phyloP scores from a whole-genome alignment of 2,113 vertebrate species.

The Percopsis transmontana region DNA sequence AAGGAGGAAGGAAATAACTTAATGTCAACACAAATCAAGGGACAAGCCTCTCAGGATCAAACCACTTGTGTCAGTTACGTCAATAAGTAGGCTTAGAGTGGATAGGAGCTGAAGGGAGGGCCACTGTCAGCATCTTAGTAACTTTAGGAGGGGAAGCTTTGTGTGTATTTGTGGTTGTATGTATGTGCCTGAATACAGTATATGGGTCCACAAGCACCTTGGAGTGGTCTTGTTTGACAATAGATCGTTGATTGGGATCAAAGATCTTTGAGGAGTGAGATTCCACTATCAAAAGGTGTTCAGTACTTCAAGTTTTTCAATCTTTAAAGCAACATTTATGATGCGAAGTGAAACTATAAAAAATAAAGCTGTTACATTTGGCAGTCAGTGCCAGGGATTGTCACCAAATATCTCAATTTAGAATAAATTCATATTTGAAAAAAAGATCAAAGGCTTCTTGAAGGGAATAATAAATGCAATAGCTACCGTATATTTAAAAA shows the following conservation, averaged over 20 bases:
- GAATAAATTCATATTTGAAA: background rate
- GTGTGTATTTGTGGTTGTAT: conserved; percentile 9
- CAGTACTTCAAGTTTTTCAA: too few relatives aligned
- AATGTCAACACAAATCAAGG: conserved; percentile 31
- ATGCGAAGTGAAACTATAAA: too few relatives aligned
- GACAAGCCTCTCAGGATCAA: conserved; percentile 28
- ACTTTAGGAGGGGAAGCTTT: conserved; percentile 20
- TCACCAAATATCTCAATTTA: background rate
- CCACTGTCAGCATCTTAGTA: conserved; percentile 27
- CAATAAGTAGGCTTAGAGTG: conserved; percentile 25
- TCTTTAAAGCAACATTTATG: too few relatives aligned
- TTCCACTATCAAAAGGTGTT: too few relatives aligned
- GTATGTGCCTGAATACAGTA: background rate
- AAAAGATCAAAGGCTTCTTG: background rate
- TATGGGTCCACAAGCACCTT: background rate
- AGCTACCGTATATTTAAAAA: background rate
- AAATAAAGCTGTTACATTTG: too few relatives aligned
- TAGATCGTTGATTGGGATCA: too few relatives aligned
- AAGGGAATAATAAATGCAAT: background rate
- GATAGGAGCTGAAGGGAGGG: conserved; percentile 21
- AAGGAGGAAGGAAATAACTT: conserved; percentile 6
- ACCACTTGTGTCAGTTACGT: conserved; percentile 9
- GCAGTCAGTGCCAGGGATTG: background rate
- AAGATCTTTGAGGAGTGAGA: too few relatives aligned
- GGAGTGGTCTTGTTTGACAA: too few relatives aligned